Conservation (phyloP, 1,140 invertebrate species). For the Sycophila sp. region DNA sequence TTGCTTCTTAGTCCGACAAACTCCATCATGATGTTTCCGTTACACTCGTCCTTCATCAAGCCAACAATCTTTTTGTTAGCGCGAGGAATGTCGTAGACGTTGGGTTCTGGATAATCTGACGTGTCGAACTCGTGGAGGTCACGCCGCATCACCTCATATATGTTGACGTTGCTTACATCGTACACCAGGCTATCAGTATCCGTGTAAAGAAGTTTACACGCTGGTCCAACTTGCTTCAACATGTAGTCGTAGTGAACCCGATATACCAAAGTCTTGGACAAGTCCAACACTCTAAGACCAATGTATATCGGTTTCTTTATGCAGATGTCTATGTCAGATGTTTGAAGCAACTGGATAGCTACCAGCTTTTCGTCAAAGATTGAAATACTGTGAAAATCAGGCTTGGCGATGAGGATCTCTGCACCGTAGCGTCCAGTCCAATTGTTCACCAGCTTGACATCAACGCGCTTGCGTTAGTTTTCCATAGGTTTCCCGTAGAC, state of each 20-base stretch:
- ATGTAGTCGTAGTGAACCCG: constrained; percentile 8
- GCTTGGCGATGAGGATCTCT: too few relatives aligned
- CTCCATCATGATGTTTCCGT: background rate
- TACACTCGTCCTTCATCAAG: background rate
- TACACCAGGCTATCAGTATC: constrained; percentile 43
- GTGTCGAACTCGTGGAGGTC: constrained; percentile 40
- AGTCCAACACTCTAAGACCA: background rate
- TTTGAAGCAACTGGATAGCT: too few relatives aligned
- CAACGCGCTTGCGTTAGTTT: constrained; percentile 53
- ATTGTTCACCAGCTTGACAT: constrained; percentile 52
- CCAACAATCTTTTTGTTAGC: background rate
- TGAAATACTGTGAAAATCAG: too few relatives aligned
- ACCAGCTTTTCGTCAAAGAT: too few relatives aligned
- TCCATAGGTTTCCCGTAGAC: constrained; percentile 65
- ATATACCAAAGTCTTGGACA: background rate
- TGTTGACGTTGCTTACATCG: background rate
- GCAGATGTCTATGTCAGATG: background rate
- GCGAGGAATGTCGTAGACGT: background rate
- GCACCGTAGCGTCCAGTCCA: too few relatives aligned
- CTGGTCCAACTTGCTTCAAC: background rate
- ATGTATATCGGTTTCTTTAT: constrained; percentile 1
- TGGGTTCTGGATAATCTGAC: background rate
- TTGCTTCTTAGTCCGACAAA: background rate
- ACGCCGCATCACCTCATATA: constrained; percentile 46
- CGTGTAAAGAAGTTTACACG: background rate